phyloP scores from a whole-genome alignment of 2,888 invertebrate species.

The Lycophotia porphyrea region DNA sequence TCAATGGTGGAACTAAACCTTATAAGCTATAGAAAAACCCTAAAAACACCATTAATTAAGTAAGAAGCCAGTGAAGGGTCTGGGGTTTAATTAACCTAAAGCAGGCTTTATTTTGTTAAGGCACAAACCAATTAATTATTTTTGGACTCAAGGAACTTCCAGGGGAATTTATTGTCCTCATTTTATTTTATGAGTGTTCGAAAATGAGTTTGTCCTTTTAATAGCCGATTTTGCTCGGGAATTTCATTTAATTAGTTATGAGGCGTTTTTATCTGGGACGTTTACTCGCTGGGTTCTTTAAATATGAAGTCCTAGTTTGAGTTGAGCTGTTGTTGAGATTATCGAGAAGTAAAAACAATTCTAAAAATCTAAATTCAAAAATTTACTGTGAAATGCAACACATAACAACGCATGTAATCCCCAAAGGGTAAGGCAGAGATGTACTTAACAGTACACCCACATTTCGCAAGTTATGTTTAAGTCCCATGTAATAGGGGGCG shows the following conservation, averaged over 20 bases:
- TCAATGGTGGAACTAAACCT: constrained; percentile 16
- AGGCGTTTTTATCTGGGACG: constrained; percentile 10
- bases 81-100: constrained; percentile 72
- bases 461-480: no score
- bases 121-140: constrained; percentile 74
- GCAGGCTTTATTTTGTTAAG: constrained; percentile 73
- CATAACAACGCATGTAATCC: no score
- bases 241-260: constrained; percentile 33
- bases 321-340: background rate
- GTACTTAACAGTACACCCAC: no score
- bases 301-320: background rate
- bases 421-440: no score
- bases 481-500: no score
- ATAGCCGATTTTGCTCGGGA: constrained; percentile 44
- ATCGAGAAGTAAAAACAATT: no score
- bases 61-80: constrained; percentile 61
- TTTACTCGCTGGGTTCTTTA: background rate
- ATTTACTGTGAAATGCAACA: no score
- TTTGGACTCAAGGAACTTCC: constrained; percentile 68
- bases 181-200: constrained; percentile 65
- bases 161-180: constrained; percentile 63
- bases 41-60: constrained; percentile 74
- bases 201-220: constrained; percentile 56
- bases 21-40: constrained; percentile 58
- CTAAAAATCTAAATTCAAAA: no score